Evolutionary conservation across 2,888 invertebrate species (phyloP).

Genomic region (Fissipunctia ypsillon): DNA sequence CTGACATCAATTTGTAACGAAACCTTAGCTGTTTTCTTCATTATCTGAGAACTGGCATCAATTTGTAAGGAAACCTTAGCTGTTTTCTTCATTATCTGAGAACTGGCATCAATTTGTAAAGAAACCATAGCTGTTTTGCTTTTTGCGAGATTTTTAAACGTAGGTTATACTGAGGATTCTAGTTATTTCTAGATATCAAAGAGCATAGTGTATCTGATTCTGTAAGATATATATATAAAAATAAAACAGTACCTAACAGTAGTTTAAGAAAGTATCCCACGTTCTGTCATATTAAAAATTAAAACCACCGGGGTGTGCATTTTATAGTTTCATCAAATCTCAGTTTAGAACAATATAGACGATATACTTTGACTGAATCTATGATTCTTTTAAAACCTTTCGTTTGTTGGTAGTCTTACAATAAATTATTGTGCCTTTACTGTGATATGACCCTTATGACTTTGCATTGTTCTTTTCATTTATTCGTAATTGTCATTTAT

Average conservation of each 20-base stretch:
- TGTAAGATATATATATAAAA: not conserved
- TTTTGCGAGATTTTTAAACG: not conserved
- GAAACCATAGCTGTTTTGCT: not conserved
- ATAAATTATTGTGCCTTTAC: not conserved
- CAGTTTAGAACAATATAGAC: not conserved
- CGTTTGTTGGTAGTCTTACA: not conserved
- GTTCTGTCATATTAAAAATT: not conserved
- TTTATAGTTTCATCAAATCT: not conserved
- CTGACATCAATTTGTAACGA: not conserved
- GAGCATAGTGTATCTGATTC: not conserved
- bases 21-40: no score
- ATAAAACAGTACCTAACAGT: no score
- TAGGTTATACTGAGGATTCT: not conserved
- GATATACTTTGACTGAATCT: not conserved
- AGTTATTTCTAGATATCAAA: not conserved
- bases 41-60: not conserved
- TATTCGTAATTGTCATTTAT: slow-evolving; percentile 15
- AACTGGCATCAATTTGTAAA: not conserved
- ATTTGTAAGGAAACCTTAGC: no score
- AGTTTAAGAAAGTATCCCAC: not conserved
- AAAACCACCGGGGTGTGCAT: not conserved
- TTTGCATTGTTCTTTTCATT: slow-evolving; percentile 41
- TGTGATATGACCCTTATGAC: slow-evolving; percentile 20
- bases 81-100: not conserved
- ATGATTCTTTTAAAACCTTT: not conserved